Percentiles rank a stretch among this genome's conserved stretches.
phyloP scores from a whole-genome alignment of 64 coral and sea anemone genomes.

The Stichodactyla mertensii region DNA sequence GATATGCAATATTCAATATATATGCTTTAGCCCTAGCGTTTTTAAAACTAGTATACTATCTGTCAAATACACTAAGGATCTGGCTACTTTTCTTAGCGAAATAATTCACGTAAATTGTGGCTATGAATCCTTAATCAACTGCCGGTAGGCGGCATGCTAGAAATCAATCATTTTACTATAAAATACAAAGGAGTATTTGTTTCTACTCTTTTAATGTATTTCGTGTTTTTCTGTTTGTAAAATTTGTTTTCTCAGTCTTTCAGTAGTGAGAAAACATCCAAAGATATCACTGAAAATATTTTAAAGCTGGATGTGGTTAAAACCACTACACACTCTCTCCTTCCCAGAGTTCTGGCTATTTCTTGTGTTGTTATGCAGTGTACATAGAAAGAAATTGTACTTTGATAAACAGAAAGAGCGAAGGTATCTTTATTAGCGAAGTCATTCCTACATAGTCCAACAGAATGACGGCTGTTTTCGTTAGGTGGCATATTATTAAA shows the following conservation, averaged over 20 bases:
- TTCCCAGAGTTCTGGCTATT: not conserved
- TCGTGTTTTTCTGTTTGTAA: not conserved
- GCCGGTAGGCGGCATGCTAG: conserved; percentile 9
- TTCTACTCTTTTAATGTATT: not conserved
- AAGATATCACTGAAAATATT: not conserved
- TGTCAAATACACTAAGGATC: conserved; percentile 2
- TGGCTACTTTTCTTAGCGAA: not conserved
- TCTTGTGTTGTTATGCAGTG: not conserved
- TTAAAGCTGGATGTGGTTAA: not conserved
- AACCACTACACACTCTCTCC: not conserved
- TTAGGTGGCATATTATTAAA: not conserved
- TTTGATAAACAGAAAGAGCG: not conserved
- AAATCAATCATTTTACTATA: conserved; percentile 3
- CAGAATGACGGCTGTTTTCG: not conserved
- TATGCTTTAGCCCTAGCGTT: not conserved
- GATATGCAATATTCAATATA: not conserved
- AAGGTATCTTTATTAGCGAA: not conserved
- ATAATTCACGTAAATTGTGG: conserved; percentile 1
- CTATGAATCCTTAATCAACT: conserved; percentile 11
- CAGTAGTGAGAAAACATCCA: not conserved
- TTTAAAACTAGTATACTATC: not conserved
- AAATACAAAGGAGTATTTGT: not conserved
- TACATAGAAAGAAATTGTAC: not conserved
- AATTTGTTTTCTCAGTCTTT: not conserved
- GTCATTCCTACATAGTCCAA: not conserved